Base-by-base conservation (phyloP, 2,113 vertebrate genomes). In the Archocentrus centrarchus region DNA sequence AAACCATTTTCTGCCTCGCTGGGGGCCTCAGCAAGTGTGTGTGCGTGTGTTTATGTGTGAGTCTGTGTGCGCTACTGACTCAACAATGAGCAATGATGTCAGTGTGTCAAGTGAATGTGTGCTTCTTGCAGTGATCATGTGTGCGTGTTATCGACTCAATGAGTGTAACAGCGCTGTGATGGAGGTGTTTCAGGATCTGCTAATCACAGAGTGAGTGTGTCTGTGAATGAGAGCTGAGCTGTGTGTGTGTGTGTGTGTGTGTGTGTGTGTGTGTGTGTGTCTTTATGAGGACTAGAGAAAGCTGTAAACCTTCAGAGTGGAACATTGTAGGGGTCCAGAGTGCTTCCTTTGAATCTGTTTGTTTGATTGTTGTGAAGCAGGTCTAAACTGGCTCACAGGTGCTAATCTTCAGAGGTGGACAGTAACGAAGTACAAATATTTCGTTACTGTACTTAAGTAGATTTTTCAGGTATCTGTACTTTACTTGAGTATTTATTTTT, bases 1-100 rank as follows among this genome's bases (percentile, higher is more conserved):
- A 89, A 92, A 90, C 24, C 86, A 91, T 92, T 89, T 86, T 87
- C 77, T 86, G 81, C 53, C 80, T 84, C 79, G 1, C 78, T 79
- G 82, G 79, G 88, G 79, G 59, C 64, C 30, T 82, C 22, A 15
- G 8, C 4, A 55, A 1, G 58, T 57, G 27, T 53, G 83, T 35
- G 60, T 64, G 68, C 68, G 60, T 22, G 32, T 64, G 86, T 63
- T 27, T 41, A 30, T 75, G 64, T 82, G 44, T 62, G 77, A 64
- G 68, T 76, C 39, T 66, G 86, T 63, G 60, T 64, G 68, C 62
- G 50, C 0, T 27, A 41, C 14, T 60, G 75, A 89, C 59, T 87
- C 60, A 87, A 87, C 63, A 81, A 24, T 59, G 75, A 84, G 68
- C 35, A 22, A 60, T 58, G 10, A 3, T 76, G 17, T 79, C 57